Evolutionary conservation across 92 coral and sea anemone genomes (phyloP), one percentile per base, ranked within the genome.

Genomic region (Zoanthus solanderi): DNA sequence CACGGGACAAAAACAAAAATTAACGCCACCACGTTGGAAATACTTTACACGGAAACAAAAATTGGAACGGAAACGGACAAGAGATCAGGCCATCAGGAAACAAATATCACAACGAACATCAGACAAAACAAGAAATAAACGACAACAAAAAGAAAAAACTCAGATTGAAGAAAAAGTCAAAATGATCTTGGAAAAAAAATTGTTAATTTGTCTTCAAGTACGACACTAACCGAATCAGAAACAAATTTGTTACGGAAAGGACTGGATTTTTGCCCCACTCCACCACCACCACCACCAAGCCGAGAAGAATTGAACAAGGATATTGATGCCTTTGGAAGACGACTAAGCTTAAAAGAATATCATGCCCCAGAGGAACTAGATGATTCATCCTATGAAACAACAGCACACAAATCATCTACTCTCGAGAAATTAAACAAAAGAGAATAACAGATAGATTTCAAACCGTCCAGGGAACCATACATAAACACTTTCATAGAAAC

Each of bases 61-160:
- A 58, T n/a, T 58, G 66, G 66, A 58, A 58, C 3, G 23, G 23
- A 58, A 58, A 50, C 54, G 54, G 54, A 50, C 11, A 58, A 58
- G 66, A 58, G 66, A 58, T 58, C 66, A 14, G 66, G 66, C 66
- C 66, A 58, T 58, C 66, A 58, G 66, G 18, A 50, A 5, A 58
- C 66, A 58, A 58, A 58, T 58, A 58, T 58, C 66, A 58, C 66
- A 58, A 13, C 66, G 66, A 58, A 58, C 66, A 58, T 58, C 66
- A 58, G 66, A 58, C 23, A 58, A 58, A n/a, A 58, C 66, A 58
- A 58, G 66, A 58, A 58, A 14, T 58, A 58, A 58, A 58, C 66
- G 23, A 14, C 66, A 6, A 58, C 66, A 58, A 58, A 58, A 58
- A 58, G 66, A 58, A 58, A 58, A 58, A 58, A 58, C 66, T 58